Base-by-base conservation (phyloP, 1,140 invertebrate species). In the Drosophila paulistorum region DNA sequence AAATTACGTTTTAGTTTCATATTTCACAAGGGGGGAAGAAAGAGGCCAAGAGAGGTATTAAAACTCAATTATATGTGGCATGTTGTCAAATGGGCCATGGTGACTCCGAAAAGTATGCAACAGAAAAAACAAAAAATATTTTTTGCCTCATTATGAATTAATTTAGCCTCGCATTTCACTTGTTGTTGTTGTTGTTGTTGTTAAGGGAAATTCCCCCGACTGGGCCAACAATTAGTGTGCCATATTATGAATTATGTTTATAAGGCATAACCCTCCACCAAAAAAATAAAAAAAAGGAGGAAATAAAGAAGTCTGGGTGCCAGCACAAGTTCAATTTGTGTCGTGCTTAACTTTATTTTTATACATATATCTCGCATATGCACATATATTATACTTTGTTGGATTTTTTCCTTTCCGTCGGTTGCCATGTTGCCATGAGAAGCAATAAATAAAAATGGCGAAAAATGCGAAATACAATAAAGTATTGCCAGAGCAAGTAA, bases 401-500 rank as follows among this genome's bases (percentile, higher is more conserved):
- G 45, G 10, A 48, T 48, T 48, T 48, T n/a, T 1, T 58, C 65
- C 39, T 48, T 26, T 33, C 57, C 14, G 30, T 65, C 45, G 66
- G 79, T 87, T 86, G 83, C 83, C 83, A 87, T 63, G 69, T 51
- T 23, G 45, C 45, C 45, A 51, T 71, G 69, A 89, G 89, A 70
- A 77, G 85, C 85, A 78, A 89, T 89, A 89, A 87, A 87, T 89
- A 89, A 87, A 37, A 84, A 79, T 78, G 74, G 71, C 74, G 77
- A 70, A 89, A 81, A 89, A 83, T 87, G 84, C 84, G 84, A 87
- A 84, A 89, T 77, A 89, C 84, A 87, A 87, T 87, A 83, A 87
- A 89, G 69, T 80, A 87, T 89, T 81, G 70, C 77, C 74, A 68
- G 76, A 73, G 51, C 71, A 65, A 81, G 58, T 65, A 73, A 81